phyloP scores from a whole-genome alignment of 1,140 invertebrate species.

The Riptortus pedestris region DNA sequence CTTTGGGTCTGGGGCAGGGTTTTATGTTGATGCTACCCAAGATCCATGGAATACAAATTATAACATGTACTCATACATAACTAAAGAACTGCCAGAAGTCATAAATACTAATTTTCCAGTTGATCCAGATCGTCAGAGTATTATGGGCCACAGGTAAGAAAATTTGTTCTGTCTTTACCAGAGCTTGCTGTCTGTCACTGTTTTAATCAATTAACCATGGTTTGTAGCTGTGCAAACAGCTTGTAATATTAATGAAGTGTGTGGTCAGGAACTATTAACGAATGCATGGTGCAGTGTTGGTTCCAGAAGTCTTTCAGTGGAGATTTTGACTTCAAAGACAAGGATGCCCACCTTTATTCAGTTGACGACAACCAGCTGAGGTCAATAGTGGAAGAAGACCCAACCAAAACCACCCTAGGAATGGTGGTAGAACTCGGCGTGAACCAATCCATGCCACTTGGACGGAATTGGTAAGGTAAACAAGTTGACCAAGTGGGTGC shows the following conservation, averaged over 20 bases:
- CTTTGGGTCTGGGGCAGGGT: slow-evolving; percentile 90
- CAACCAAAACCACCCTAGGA: too few relatives aligned
- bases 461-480: too few relatives aligned
- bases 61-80: slow-evolving; percentile 94
- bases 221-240: background rate
- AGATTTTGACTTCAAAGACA: too few relatives aligned
- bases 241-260: too few relatives aligned
- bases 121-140: slow-evolving; percentile 50
- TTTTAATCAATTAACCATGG: background rate
- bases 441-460: too few relatives aligned
- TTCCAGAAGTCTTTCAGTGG: too few relatives aligned
- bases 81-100: slow-evolving; percentile 73
- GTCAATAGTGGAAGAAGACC: too few relatives aligned
- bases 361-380: background rate
- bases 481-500: too few relatives aligned
- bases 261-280: background rate
- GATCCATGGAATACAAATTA: slow-evolving; percentile 91
- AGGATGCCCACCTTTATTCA: too few relatives aligned
- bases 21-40: slow-evolving; percentile 86
- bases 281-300: too few relatives aligned
- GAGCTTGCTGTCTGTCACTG: background rate
- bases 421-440: too few relatives aligned
- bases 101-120: slow-evolving; percentile 62
- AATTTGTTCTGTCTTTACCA: background rate
- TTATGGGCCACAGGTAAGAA: slow-evolving; percentile 77